Evolutionary conservation across 2,113 vertebrate genomes (phyloP).

Genomic region (Ciconia maguari): DNA sequence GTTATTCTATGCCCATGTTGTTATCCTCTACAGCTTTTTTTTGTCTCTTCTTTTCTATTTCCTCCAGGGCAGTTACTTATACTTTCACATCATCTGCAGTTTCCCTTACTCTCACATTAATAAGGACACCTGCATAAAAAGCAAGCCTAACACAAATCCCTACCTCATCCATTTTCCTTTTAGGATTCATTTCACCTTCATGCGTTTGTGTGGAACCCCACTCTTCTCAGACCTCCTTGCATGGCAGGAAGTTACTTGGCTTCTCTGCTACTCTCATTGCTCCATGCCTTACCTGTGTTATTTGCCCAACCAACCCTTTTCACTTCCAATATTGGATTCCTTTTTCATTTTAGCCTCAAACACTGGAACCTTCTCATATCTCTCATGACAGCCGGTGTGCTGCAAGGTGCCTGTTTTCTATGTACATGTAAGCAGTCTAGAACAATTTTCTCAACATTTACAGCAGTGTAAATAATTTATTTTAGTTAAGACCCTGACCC

Average conservation of each 20-base stretch:
- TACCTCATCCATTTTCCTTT: neutral
- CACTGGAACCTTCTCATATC: neutral
- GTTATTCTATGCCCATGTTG: neutral
- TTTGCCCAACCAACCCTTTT: neutral
- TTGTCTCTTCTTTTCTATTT: neutral
- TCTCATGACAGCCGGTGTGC: neutral
- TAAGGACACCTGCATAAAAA: neutral
- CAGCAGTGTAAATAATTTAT: neutral
- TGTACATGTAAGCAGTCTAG: neutral
- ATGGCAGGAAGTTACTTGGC: neutral
- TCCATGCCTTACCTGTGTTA: rapidly evolving
- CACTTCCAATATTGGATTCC: neutral
- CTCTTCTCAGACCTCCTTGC: neutral
- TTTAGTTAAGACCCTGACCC: neutral
- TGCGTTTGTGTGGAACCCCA: neutral
- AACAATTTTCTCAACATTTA: neutral
- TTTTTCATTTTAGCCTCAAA: neutral
- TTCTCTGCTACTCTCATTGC: neutral
- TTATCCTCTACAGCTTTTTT: neutral
- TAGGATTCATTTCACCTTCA: neutral
- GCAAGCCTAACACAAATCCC: neutral
- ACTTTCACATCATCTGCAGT: neutral
- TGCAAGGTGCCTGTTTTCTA: neutral
- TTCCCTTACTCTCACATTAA: neutral
- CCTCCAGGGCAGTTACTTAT: neutral